Base-by-base conservation (phyloP, 1,140 invertebrate species). In the Drosophila hydei region DNA sequence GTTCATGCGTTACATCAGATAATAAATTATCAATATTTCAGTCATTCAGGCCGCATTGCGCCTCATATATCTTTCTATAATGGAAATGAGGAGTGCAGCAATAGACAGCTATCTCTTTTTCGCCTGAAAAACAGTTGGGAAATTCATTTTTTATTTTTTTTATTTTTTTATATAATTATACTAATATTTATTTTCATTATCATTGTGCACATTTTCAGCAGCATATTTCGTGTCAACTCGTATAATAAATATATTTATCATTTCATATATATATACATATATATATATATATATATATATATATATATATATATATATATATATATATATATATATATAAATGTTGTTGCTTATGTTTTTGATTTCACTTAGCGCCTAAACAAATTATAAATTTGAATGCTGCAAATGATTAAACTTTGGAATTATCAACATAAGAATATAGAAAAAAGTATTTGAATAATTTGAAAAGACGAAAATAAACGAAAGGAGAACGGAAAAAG, bases 371-470 rank as follows among this genome's bases (percentile, higher is more conserved):
- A 84, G 76, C 43, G 62, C 55, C 79, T 84, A 77, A 62, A 61
- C 72, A 69, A 11, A 33, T 33, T 33, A 33, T 63, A 56, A 30
- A 70, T 85, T 72, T 65, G 65, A 56, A 73, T 71, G 64, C 48
- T 61, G 76, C 79, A 84, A 76, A 69, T 75, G 79, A 84, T 84
- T 83, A 69, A 73, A 79, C 76, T 84, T 79, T 79, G 55, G 54
- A 54, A n/a, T 7, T 40, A 14, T 7, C 6, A 16, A 16, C 14
- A 16, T 16, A 5, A 40, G 16, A 7, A 1, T 40, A 40, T 6
- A 14, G 14, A 14, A 6, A 52, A 52, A 61, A 50, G 36, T 69
- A 54, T 27, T 38, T 62, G 65, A 16, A 52, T 25, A 30, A 63
- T 30, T 11, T 12, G 11, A 19, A 36, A 52, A 7, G 27, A 11